Conservation (phyloP, 1,140 invertebrate genomes). For the Sinonovacula constricta region DNA sequence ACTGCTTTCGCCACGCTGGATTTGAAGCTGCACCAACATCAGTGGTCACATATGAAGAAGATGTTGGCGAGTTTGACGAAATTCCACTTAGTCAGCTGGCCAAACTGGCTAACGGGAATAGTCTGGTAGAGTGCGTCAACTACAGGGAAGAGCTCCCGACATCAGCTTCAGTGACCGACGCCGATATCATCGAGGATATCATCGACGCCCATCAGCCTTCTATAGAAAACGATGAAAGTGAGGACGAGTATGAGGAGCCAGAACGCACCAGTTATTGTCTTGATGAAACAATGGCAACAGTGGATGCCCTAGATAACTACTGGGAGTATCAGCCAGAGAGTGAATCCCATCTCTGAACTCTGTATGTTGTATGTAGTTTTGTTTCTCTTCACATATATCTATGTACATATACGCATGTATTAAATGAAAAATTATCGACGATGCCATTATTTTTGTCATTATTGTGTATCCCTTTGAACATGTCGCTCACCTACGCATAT, state of each 20-base stretch:
- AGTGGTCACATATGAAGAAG: background rate
- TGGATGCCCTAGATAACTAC: background rate
- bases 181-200: background rate
- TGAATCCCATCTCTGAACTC: too few species aligned
- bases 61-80: constrained; percentile 26
- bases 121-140: background rate
- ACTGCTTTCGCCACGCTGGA: constrained; percentile 52
- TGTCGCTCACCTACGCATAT: too few species aligned
- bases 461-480: too few species aligned
- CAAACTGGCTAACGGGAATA: background rate
- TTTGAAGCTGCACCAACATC: background rate
- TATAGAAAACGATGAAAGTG: background rate
- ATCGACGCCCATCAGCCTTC: background rate
- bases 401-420: too few species aligned
- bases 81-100: constrained; percentile 10
- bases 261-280: background rate
- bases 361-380: too few species aligned
- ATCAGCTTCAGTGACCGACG: background rate
- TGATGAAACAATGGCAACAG: background rate
- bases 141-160: background rate
- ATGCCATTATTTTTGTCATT: too few species aligned
- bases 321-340: background rate
- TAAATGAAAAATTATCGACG: too few species aligned
- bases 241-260: background rate
- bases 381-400: too few species aligned